Evolutionary conservation across 64 coral and sea anemone species (phyloP).

Genomic region (Exaiptasia diaphana): DNA sequence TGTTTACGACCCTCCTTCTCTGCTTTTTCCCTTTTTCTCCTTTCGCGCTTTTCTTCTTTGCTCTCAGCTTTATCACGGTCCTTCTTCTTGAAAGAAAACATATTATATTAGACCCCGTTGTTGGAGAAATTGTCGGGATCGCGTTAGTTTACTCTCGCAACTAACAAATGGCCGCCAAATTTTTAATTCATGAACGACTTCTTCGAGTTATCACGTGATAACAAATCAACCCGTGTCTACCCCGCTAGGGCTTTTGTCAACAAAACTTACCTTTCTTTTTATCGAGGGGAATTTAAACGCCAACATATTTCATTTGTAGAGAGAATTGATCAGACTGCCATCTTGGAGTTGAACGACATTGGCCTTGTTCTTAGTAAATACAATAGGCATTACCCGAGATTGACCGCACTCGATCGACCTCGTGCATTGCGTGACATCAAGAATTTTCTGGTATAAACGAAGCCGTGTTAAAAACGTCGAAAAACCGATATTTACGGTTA

Average conservation of each 20-base stretch:
- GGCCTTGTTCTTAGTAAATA: not conserved
- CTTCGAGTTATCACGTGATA: not conserved
- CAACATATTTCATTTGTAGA: not conserved
- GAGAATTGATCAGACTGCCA: not conserved
- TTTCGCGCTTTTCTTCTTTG: constrained; percentile 82
- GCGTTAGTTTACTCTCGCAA: constrained; percentile 45
- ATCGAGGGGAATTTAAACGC: not conserved
- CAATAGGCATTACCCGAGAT: constrained; percentile 4
- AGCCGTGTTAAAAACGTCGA: no score
- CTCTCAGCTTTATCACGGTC: constrained; percentile 76
- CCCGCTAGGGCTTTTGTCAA: not conserved
- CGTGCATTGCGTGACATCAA: not conserved
- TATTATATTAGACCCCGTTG: constrained; percentile 30
- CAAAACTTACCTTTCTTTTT: not conserved
- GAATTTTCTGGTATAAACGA: not conserved
- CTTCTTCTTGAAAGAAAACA: constrained; percentile 98
- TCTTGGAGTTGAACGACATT: not conserved
- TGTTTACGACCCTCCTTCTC: constrained; percentile 70
- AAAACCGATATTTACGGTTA: no score
- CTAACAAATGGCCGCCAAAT: constrained; percentile 96
- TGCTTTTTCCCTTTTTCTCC: constrained; percentile 66
- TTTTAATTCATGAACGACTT: constrained; percentile 69
- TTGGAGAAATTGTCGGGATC: not conserved
- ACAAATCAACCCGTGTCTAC: not conserved
- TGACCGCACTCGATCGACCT: not conserved